Evolutionary conservation across 2,888 invertebrate species (phyloP).

Genomic region (Poecilus cupreus): DNA sequence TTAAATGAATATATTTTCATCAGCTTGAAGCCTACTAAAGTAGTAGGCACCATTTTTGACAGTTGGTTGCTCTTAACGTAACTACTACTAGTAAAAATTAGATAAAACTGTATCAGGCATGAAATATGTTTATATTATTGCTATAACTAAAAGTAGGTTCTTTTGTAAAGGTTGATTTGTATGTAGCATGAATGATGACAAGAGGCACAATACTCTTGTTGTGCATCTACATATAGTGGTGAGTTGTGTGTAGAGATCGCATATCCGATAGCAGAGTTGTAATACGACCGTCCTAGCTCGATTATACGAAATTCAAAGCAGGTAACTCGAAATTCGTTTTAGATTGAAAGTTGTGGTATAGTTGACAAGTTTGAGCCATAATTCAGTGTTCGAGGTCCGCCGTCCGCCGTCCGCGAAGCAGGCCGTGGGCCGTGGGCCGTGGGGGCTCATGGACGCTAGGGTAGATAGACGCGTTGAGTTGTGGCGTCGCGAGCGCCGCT

Average conservation of each 20-base stretch:
- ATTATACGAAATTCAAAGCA: conserved; percentile 57
- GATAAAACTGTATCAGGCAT: too few species aligned
- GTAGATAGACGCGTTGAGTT: background rate
- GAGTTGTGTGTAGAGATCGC: conserved; percentile 3
- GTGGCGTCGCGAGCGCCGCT: background rate
- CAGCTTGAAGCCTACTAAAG: too few species aligned
- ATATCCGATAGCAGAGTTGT: conserved; percentile 48
- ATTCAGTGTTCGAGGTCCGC: conserved; percentile 45
- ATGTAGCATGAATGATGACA: background rate
- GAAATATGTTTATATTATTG: too few species aligned
- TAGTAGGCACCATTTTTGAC: too few species aligned
- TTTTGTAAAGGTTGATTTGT: background rate
- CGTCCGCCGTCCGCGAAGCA: conserved; percentile 4
- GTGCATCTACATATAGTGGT: too few species aligned
- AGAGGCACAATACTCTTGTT: too few species aligned
- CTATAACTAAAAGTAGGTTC: background rate
- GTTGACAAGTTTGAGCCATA: conserved; percentile 56
- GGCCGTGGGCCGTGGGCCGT: background rate
- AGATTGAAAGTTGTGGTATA: conserved; percentile 54
- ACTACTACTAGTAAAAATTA: too few species aligned
- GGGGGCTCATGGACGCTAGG: background rate
- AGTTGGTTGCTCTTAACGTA: too few species aligned
- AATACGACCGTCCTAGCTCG: conserved; percentile 9
- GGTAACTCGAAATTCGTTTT: conserved; percentile 56
- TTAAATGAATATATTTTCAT: too few species aligned